These are phyloP conservation scores for Elysia crispata DNA, from an alignment of 2,888 invertebrate genomes.

Conservation along the genomic window DNA sequence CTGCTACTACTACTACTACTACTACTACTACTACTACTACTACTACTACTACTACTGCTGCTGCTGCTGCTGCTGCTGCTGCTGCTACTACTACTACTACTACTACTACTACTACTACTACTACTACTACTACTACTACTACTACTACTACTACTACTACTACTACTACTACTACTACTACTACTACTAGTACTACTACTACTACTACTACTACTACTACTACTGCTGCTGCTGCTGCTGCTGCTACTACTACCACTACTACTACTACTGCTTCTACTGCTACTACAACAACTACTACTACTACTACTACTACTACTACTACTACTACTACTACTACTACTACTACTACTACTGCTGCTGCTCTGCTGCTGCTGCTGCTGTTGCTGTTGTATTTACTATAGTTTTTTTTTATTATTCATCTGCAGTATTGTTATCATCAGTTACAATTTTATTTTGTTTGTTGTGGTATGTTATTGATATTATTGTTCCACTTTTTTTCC, in stretches of 20 bases:
- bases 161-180: not conserved
- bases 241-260: not conserved
- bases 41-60: conserved; percentile 18
- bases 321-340: too few species aligned
- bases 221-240: not conserved
- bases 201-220: not conserved
- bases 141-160: conserved; percentile 24
- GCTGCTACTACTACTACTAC: conserved; percentile 17
- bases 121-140: conserved; percentile 24
- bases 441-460: too few species aligned
- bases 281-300: too few species aligned
- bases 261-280: conserved; percentile 14
- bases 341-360: too few species aligned
- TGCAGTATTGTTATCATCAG: too few species aligned
- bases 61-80: conserved; percentile 10
- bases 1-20: conserved; percentile 10
- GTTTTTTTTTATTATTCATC: too few species aligned
- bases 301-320: too few species aligned
- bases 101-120: conserved; percentile 20
- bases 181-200: not conserved
- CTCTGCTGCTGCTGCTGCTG: too few species aligned
- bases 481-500: too few species aligned
- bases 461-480: too few species aligned
- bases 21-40: conserved; percentile 9
- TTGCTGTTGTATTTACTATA: too few species aligned